phyloP scores from a whole-genome alignment of 2,797 vertebrate species.

The Pteronotus mesoamericanus region DNA sequence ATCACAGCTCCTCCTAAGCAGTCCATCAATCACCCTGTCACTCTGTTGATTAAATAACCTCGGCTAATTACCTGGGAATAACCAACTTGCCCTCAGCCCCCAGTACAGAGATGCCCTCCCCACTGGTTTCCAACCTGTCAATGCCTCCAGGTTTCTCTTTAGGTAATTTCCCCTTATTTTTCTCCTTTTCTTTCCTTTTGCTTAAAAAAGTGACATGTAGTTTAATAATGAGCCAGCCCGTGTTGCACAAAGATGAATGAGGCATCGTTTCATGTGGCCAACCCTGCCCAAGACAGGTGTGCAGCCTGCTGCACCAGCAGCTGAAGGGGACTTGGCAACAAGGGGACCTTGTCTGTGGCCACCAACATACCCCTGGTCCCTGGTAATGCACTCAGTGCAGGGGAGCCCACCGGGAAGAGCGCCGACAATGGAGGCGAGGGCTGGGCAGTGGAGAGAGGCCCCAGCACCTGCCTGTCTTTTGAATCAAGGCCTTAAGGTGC shows the following conservation, averaged over 20 bases:
- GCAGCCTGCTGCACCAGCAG: background rate
- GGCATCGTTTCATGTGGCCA: constrained; percentile 49
- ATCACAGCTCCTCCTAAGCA: background rate
- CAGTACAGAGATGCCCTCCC: background rate
- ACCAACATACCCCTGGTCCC: background rate
- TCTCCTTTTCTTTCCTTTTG: constrained; percentile 3
- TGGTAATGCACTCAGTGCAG: background rate
- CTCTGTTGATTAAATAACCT: background rate
- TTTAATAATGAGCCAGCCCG: constrained; percentile 61
- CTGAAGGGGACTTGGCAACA: background rate
- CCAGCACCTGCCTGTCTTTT: background rate
- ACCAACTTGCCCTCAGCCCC: background rate
- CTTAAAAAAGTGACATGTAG: constrained; percentile 40
- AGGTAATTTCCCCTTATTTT: background rate
- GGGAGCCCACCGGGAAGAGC: background rate
- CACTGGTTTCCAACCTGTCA: background rate
- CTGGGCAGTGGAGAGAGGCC: background rate
- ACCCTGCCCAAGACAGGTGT: background rate
- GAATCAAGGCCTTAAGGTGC: background rate
- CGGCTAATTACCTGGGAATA: background rate
- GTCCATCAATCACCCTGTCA: background rate
- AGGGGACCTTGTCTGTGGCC: accelerated
- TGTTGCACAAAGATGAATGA: constrained; percentile 33
- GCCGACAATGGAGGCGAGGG: background rate
- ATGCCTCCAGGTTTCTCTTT: background rate